Conservation (phyloP, 2,888 invertebrate genomes). For the Lysandra bellargus region DNA sequence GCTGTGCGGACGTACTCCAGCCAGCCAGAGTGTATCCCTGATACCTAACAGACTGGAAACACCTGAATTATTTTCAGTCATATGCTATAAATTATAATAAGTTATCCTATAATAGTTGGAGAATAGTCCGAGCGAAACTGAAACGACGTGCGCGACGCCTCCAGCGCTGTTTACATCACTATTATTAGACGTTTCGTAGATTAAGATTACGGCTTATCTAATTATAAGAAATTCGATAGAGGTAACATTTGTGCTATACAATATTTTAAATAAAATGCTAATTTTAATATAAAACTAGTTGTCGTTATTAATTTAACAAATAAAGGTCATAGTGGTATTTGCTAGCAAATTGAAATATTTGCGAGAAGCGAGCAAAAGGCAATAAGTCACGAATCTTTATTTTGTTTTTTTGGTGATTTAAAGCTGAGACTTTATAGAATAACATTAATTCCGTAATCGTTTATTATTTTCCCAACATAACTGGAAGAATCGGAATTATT, state of each 20-base stretch:
- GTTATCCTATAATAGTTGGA: background rate
- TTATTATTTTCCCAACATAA: too few species aligned
- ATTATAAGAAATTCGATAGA: slow-evolving; percentile 41
- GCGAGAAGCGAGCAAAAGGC: background rate
- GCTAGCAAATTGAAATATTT: background rate
- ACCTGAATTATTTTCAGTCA: slow-evolving; percentile 13
- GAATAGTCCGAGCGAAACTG: slow-evolving; percentile 3
- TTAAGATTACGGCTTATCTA: slow-evolving; percentile 39
- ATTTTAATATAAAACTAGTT: background rate
- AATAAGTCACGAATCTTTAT: slow-evolving; percentile 3
- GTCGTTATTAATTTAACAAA: background rate
- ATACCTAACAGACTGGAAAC: background rate
- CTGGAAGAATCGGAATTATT: too few species aligned
- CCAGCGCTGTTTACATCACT: slow-evolving; percentile 28
- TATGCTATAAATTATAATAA: background rate
- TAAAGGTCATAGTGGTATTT: background rate
- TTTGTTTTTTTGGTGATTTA: background rate
- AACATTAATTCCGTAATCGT: background rate
- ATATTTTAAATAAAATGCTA: background rate
- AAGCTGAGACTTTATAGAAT: background rate
- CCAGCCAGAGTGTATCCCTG: background rate
- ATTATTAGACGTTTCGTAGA: slow-evolving; percentile 30
- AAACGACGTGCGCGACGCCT: slow-evolving; percentile 34
- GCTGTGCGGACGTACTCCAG: slow-evolving; percentile 4
- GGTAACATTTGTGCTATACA: slow-evolving; percentile 23